Conservation (phyloP, 2,888 invertebrate genomes). For the Elmis aenea region DNA sequence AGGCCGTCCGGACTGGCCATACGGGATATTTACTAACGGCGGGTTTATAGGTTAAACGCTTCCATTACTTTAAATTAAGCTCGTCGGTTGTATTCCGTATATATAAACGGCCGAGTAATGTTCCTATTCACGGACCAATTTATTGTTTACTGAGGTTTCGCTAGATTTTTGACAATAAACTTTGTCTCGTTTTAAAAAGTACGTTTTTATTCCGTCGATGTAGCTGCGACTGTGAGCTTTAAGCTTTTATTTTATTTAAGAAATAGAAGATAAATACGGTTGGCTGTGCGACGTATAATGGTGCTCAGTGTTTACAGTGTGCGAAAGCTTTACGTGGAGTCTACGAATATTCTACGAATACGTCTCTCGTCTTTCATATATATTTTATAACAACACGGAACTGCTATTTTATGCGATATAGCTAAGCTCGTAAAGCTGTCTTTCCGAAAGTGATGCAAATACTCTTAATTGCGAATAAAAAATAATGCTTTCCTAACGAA, state of each 20-base stretch:
- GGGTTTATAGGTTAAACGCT: slow-evolving; percentile 9
- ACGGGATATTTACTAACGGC: slow-evolving; percentile 9
- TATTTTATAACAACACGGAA: too few relatives aligned
- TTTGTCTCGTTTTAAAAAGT: slow-evolving; percentile 20
- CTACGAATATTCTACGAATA: slow-evolving; percentile 8
- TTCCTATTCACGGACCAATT: slow-evolving; percentile 9
- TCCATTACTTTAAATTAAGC: slow-evolving; percentile 13
- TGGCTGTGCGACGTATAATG: slow-evolving; percentile 5
- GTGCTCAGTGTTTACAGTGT: slow-evolving; percentile 9
- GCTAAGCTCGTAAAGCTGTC: too few relatives aligned
- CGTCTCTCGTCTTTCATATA: too few relatives aligned
- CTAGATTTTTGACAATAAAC: slow-evolving; percentile 11
- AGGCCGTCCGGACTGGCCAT: too few relatives aligned
- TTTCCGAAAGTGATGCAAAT: too few relatives aligned
- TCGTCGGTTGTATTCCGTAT: slow-evolving; percentile 11
- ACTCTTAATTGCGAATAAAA: too few relatives aligned
- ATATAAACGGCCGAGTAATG: slow-evolving; percentile 13
- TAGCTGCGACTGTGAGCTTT: slow-evolving; percentile 7
- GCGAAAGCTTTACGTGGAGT: slow-evolving; percentile 5
- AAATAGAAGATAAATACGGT: slow-evolving; percentile 6
- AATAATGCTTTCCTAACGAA: too few relatives aligned
- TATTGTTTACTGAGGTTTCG: slow-evolving; percentile 11
- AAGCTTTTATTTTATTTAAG: slow-evolving; percentile 8
- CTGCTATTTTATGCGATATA: too few relatives aligned
- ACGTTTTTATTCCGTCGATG: slow-evolving; percentile 14